These are phyloP conservation scores for Danio kyathit DNA, from an alignment of 2,797 vertebrate genomes.

Conservation along the genomic window DNA sequence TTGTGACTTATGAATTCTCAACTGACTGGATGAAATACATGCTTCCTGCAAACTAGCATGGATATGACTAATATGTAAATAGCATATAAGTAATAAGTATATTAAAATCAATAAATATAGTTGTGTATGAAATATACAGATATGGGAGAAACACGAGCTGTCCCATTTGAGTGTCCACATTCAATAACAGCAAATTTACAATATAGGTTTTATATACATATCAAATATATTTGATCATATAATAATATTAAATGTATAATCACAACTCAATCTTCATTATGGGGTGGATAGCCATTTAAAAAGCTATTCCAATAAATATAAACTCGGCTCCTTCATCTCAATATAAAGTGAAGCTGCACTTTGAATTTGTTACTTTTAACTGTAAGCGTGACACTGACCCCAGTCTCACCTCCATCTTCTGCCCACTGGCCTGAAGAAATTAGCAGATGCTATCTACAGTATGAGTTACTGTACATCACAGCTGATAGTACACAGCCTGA, in stretches of 20 bases:
- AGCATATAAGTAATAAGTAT: no score
- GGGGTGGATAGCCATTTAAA: no score
- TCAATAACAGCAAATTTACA: no score
- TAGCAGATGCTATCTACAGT: conserved; percentile 33
- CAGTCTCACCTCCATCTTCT: conserved; percentile 41
- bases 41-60: neutral
- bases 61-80: neutral
- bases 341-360: conserved; percentile 1
- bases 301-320: no score
- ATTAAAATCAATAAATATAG: no score
- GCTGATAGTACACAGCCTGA: conserved; percentile 18
- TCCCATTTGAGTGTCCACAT: no score
- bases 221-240: no score
- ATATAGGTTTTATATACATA: no score
- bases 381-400: conserved; percentile 20
- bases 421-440: conserved; percentile 11
- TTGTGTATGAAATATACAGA: no score
- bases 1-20: conserved; percentile 23
- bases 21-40: neutral
- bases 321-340: neutral
- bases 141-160: no score
- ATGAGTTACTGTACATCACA: neutral
- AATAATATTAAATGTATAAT: no score
- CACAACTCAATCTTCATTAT: no score
- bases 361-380: neutral